Evolutionary conservation across 2,113 vertebrate genomes (phyloP).

Genomic region (Ardeotis arabs): DNA sequence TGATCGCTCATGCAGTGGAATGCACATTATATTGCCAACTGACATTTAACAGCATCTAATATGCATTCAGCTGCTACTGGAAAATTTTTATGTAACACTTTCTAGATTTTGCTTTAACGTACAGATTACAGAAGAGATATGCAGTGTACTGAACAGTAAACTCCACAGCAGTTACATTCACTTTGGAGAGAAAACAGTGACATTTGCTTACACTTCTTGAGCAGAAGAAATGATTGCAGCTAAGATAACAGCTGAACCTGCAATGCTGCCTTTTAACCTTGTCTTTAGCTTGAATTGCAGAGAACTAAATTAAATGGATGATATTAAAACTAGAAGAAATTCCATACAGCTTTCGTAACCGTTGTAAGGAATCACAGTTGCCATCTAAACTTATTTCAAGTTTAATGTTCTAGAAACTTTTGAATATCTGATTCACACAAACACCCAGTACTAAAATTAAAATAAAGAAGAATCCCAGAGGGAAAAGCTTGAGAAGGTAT

Average conservation of each 20-base stretch:
- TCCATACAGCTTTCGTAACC: background rate
- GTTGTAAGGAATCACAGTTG: background rate
- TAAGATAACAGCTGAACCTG: background rate
- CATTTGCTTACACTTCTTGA: background rate
- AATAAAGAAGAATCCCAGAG: background rate
- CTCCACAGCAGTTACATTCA: background rate
- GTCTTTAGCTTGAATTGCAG: background rate
- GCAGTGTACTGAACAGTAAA: background rate
- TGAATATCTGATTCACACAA: background rate
- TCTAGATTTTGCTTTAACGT: conserved; percentile 8
- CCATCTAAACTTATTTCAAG: background rate
- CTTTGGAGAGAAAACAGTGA: background rate
- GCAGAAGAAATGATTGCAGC: background rate
- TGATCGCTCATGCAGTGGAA: conserved; percentile 26
- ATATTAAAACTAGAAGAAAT: background rate
- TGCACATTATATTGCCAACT: conserved; percentile 43
- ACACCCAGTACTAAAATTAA: background rate
- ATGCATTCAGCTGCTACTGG: background rate
- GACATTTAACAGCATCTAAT: conserved; percentile 61
- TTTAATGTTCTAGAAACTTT: background rate
- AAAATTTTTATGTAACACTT: conserved; percentile 25
- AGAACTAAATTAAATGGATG: background rate
- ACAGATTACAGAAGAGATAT: background rate
- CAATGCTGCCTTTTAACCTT: background rate
- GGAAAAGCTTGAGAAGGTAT: background rate